Percentiles rank a stretch among this genome's conserved stretches.
Conservation (phyloP, 2,797 vertebrate genomes). For the Toxotes lorentzi region DNA sequence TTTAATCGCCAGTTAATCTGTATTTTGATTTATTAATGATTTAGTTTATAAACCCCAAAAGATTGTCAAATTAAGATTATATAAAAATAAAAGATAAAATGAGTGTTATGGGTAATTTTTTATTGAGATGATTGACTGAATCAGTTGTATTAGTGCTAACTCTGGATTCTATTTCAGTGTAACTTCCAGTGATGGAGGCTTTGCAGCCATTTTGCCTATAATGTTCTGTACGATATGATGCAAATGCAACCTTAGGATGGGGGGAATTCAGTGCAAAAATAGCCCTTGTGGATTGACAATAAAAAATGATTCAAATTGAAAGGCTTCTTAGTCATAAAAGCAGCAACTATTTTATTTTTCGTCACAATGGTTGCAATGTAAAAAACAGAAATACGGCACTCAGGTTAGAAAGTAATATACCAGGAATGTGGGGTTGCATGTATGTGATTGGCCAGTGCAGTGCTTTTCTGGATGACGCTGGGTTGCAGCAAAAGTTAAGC, state of each 20-base stretch:
- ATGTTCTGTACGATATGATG: background rate
- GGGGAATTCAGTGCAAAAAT: background rate
- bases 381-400: too few relatives aligned
- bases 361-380: too few relatives aligned
- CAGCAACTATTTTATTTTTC: too few relatives aligned
- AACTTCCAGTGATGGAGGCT: background rate
- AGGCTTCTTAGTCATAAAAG: background rate
- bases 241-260: background rate
- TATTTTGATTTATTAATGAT: too few relatives aligned
- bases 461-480: background rate
- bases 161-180: background rate
- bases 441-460: background rate
- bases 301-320: too few relatives aligned
- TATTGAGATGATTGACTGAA: background rate
- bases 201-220: background rate
- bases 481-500: too few relatives aligned
- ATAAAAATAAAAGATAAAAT: background rate
- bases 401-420: background rate
- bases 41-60: background rate
- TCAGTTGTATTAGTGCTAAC: background rate
- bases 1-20: too few relatives aligned
- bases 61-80: background rate
- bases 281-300: background rate
- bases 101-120: background rate
- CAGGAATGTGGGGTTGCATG: background rate